These are phyloP conservation scores for Leucoma salicis DNA, from an alignment of 2,888 invertebrate genomes.

Conservation along the genomic window DNA sequence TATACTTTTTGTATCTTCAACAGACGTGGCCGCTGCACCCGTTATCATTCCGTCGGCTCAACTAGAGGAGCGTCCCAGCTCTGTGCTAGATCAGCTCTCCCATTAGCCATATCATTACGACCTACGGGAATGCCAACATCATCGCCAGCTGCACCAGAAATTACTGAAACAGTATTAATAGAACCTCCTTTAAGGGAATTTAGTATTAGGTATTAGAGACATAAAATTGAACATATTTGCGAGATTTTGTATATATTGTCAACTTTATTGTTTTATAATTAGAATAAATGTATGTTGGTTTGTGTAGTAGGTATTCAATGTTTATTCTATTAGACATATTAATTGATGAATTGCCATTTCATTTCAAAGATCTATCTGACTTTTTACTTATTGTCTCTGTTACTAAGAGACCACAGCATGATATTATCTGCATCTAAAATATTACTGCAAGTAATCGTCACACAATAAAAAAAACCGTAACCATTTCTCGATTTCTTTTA, in stretches of 20 bases:
- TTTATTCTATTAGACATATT: not conserved
- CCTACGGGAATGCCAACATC: constrained; percentile 75
- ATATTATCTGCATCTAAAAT: no score
- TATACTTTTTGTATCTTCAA: constrained; percentile 29
- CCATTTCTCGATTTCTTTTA: no score
- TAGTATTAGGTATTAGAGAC: constrained; percentile 52
- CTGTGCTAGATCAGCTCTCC: constrained; percentile 87
- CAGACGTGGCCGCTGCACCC: constrained; percentile 87
- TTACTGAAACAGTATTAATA: constrained; percentile 62
- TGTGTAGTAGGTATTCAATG: not conserved
- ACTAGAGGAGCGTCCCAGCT: constrained; percentile 86
- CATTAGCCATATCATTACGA: constrained; percentile 88
- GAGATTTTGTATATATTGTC: not conserved
- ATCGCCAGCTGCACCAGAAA: constrained; percentile 52
- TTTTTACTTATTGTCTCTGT: no score
- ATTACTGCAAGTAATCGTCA: no score
- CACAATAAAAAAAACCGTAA: no score
- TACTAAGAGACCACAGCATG: no score
- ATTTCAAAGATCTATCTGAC: not conserved
- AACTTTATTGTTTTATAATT: not conserved
- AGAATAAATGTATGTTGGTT: not conserved
- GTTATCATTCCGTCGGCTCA: constrained; percentile 87
- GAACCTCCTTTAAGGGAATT: constrained; percentile 55
- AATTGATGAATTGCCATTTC: not conserved
- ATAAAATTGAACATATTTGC: not conserved